These are phyloP conservation scores for Takifugu bimaculatus DNA, from an alignment of 2,113 vertebrate species.

Conservation along the genomic window DNA sequence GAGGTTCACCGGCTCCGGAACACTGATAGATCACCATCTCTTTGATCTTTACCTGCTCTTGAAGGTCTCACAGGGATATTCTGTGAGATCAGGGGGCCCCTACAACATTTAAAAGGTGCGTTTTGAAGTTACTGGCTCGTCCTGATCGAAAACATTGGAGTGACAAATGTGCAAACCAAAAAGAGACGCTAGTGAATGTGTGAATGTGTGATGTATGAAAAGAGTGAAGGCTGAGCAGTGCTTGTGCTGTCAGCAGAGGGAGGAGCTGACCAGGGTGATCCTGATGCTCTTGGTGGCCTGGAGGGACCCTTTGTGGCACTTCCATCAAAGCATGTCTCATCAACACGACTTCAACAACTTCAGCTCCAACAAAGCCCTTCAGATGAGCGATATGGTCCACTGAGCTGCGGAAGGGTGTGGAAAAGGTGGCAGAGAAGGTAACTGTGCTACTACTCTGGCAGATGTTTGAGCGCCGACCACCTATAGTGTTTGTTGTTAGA, in stretches of 20 bases:
- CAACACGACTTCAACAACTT: conserved; percentile 67
- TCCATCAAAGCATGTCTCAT: conserved; percentile 73
- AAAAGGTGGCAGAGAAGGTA: conserved; percentile 79
- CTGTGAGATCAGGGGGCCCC: too few relatives aligned
- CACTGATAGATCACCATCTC: too few relatives aligned
- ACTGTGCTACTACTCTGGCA: background rate
- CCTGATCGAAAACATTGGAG: too few relatives aligned
- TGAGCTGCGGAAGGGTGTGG: conserved; percentile 77
- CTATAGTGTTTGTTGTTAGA: too few relatives aligned
- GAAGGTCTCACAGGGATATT: too few relatives aligned
- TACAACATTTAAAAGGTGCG: background rate
- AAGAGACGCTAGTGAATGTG: background rate
- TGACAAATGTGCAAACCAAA: too few relatives aligned
- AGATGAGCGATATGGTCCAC: conserved; percentile 80
- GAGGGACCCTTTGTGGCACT: conserved; percentile 77
- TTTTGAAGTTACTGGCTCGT: background rate
- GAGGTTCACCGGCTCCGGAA: too few relatives aligned
- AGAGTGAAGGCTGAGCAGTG: too few relatives aligned
- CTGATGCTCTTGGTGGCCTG: conserved; percentile 79
- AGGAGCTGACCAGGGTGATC: conserved; percentile 77
- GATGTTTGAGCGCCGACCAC: background rate
- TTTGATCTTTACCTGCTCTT: too few relatives aligned
- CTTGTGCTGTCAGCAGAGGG: conserved; percentile 57
- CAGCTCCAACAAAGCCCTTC: conserved; percentile 76
- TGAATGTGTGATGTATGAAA: background rate